phyloP scores from a whole-genome alignment of 2,797 vertebrate species.

The Triplophysa bombifrons region DNA sequence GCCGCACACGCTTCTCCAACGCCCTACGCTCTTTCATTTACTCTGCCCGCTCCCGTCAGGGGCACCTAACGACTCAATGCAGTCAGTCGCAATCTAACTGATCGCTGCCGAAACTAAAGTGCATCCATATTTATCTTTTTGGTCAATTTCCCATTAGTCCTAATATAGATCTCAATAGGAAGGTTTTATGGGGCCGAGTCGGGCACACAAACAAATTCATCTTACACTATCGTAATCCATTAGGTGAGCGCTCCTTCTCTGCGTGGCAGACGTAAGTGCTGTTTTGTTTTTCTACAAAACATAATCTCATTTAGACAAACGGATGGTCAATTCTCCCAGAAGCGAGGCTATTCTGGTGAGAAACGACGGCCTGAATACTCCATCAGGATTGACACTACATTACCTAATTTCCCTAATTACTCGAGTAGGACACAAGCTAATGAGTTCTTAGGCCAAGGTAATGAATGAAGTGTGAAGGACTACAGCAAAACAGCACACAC shows the following conservation, averaged over 20 bases:
- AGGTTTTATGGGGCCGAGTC: slow-evolving; percentile 31
- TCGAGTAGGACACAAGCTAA: slow-evolving; percentile 34
- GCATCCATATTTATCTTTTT: slow-evolving; percentile 59
- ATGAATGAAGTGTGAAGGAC: slow-evolving; percentile 38
- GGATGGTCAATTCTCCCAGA: slow-evolving; percentile 35
- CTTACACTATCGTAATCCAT: slow-evolving; percentile 58
- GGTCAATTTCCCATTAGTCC: slow-evolving; percentile 61
- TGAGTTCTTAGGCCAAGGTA: slow-evolving; percentile 14
- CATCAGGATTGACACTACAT: slow-evolving; percentile 24
- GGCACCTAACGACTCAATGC: slow-evolving; percentile 67
- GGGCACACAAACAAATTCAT: slow-evolving; percentile 58
- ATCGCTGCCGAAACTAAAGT: slow-evolving; percentile 58
- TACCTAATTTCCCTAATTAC: slow-evolving; percentile 53
- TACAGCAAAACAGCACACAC: neutral
- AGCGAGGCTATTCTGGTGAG: slow-evolving; percentile 5
- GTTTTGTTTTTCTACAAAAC: slow-evolving; percentile 40
- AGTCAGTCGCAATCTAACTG: slow-evolving; percentile 56
- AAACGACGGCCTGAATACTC: slow-evolving; percentile 13
- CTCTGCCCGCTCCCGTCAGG: slow-evolving; percentile 64
- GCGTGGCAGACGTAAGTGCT: slow-evolving; percentile 42
- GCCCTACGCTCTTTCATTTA: slow-evolving; percentile 69
- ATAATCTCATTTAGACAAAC: slow-evolving; percentile 42
- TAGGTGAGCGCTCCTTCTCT: slow-evolving; percentile 52
- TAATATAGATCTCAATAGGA: slow-evolving; percentile 49
- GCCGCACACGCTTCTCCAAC: slow-evolving; percentile 52